phyloP scores from a whole-genome alignment of 2,113 vertebrate genomes.

The pig (Sus scrofa) region T2T-Sscrofa CM000824.6:213284001-213284500 shows the following conservation, averaged over 20 bases:
- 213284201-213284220: background rate
- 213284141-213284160: background rate
- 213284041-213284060: background rate
- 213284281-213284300: background rate
- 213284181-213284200: background rate
- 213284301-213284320: background rate
- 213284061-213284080: background rate
- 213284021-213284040: no score
- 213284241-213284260: fast-evolving
- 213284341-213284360: background rate
- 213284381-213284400: background rate
- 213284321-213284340: background rate
- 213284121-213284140: background rate
- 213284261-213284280: background rate
- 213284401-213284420: background rate
- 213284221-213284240: background rate
- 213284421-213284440: background rate
- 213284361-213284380: background rate
- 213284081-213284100: no score
- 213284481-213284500: background rate
- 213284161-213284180: background rate
- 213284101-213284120: background rate
- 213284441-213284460: background rate
- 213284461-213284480: background rate
- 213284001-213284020: no score